Conservation (phyloP, 2,888 invertebrate genomes). For the Cenopis cana region DNA sequence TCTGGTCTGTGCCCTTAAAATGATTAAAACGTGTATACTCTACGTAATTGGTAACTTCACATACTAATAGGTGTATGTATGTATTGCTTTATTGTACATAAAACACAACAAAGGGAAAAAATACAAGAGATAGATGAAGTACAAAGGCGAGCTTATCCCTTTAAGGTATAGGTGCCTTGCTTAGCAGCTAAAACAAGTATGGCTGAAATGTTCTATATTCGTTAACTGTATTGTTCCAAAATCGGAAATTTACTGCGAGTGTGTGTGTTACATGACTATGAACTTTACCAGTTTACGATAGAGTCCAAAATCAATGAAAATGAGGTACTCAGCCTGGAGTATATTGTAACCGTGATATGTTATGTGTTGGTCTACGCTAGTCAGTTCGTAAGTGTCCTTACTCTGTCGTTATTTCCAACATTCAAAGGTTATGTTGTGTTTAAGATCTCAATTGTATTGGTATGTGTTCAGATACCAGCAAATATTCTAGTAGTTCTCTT, state of each 20-base stretch:
- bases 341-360: no score
- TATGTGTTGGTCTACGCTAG: background rate
- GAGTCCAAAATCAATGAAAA: background rate
- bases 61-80: background rate
- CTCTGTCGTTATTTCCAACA: background rate
- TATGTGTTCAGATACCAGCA: background rate
- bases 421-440: background rate
- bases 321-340: background rate
- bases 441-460: constrained; percentile 4
- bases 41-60: background rate
- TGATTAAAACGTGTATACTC: background rate
- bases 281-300: background rate
- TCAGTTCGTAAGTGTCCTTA: background rate
- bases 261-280: background rate
- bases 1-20: no score
- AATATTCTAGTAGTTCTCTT: background rate
- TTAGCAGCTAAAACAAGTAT: background rate
- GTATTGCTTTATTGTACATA: no score
- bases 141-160: no score
- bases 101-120: no score
- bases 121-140: no score
- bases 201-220: background rate
- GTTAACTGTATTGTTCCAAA: background rate
- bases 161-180: no score
- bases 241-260: no score